Evolutionary conservation across 2,113 vertebrate genomes (phyloP).

Genomic region (Nipponia nippon): DNA sequence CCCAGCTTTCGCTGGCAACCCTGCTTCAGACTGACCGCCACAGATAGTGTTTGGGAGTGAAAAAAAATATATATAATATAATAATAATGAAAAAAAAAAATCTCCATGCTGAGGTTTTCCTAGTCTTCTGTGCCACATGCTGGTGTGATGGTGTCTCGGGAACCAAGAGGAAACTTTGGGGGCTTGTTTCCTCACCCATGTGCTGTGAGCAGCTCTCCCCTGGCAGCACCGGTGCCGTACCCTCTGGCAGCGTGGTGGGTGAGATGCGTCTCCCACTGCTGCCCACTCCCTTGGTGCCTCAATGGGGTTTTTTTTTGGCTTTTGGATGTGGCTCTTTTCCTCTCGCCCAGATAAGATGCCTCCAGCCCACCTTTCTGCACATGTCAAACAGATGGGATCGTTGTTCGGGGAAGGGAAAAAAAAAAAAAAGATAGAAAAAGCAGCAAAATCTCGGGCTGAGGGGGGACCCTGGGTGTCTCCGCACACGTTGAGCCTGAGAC

Average conservation of each 20-base stretch:
- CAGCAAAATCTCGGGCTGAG: not conserved
- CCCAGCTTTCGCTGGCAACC: constrained; percentile 85
- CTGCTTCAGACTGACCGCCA: constrained; percentile 80
- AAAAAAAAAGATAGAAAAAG: not conserved
- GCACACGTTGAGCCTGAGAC: not conserved
- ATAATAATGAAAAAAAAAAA: constrained; percentile 68
- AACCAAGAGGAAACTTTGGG: constrained; percentile 26
- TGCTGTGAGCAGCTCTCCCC: not conserved
- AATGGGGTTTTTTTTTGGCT: fast-evolving
- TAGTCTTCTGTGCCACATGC: not conserved
- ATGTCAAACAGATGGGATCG: constrained; percentile 57
- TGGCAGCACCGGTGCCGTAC: not conserved
- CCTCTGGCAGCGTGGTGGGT: constrained; percentile 30
- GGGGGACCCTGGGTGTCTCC: not conserved
- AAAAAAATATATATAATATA: constrained; percentile 46
- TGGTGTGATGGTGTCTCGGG: not conserved
- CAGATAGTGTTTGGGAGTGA: constrained; percentile 83
- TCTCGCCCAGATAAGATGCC: not conserved
- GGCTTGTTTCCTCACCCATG: not conserved
- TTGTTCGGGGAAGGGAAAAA: not conserved
- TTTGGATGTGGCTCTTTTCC: not conserved
- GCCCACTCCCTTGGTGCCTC: not conserved
- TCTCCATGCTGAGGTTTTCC: constrained; percentile 48
- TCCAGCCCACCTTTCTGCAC: constrained; percentile 60
- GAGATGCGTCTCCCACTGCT: not conserved